Evolutionary conservation across 2,113 vertebrate genomes (phyloP).

Genomic region (Petrocephalus zakoni): DNA sequence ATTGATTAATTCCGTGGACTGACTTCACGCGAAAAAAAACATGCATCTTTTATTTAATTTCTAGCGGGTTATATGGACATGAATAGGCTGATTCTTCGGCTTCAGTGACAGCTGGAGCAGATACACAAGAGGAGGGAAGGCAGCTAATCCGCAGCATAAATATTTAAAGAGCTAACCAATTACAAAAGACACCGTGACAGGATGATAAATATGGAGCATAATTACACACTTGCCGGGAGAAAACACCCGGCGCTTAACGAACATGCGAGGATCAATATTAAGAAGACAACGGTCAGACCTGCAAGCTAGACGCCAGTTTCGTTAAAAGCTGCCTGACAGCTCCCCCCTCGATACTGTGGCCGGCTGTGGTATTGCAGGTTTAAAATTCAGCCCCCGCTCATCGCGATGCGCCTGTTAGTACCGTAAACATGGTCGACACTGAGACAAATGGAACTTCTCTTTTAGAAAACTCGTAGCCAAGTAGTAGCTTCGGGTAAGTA

Average conservation of each 20-base stretch:
- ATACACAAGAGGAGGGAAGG: conserved; percentile 6
- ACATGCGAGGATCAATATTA: background rate
- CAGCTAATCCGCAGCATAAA: conserved; percentile 25
- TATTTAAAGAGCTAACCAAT: conserved; percentile 32
- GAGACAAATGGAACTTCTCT: no score
- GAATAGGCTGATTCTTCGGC: background rate
- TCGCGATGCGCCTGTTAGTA: background rate
- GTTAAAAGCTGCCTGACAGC: background rate
- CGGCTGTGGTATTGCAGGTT: background rate
- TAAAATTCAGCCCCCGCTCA: background rate
- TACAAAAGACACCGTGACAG: conserved; percentile 12
- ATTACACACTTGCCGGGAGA: background rate
- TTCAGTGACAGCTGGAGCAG: background rate
- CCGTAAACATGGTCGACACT: no score
- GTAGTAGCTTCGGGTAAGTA: no score
- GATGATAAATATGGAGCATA: conserved; percentile 17
- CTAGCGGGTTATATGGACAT: background rate
- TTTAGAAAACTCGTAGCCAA: no score
- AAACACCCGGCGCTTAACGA: background rate
- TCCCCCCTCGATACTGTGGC: background rate
- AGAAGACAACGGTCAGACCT: background rate
- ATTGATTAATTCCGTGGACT: background rate
- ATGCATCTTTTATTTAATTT: background rate
- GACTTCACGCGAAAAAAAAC: background rate
- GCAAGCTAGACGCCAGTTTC: background rate